Evolutionary conservation across 2,888 invertebrate species (phyloP).

Genomic region (Leptothorax acervorum): DNA sequence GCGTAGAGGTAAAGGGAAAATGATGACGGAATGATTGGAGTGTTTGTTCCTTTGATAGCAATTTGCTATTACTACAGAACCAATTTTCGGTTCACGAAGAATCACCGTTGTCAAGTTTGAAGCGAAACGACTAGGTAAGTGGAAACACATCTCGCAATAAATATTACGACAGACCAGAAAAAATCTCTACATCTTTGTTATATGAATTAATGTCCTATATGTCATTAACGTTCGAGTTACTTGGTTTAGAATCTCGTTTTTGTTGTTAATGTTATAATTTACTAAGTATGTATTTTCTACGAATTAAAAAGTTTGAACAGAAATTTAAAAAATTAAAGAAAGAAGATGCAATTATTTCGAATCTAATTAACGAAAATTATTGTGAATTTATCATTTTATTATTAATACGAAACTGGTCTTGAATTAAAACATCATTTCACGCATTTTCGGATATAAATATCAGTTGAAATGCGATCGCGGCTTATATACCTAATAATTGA

Average conservation of each 20-base stretch:
- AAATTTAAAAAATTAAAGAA: neutral
- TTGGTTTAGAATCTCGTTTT: neutral
- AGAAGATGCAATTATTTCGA: neutral
- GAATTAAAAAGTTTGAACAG: neutral
- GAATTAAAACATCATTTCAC: neutral
- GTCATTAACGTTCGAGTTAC: neutral
- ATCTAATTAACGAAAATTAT: neutral
- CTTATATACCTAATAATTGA: constrained; percentile 42
- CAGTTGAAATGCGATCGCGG: neutral
- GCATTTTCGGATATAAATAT: neutral
- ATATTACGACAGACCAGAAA: neutral
- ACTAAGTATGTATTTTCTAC: too few species aligned
- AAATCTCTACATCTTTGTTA: neutral
- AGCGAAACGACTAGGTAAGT: constrained; percentile 28
- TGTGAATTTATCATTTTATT: neutral
- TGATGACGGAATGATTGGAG: neutral
- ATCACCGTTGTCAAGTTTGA: neutral
- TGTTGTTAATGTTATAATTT: neutral
- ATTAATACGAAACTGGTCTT: neutral
- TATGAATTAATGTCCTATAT: neutral
- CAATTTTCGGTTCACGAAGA: constrained; percentile 2
- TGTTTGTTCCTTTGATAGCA: neutral
- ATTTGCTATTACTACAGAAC: neutral
- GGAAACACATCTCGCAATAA: neutral
- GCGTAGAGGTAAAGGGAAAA: neutral